phyloP scores from a whole-genome alignment of 2,888 invertebrate species.

The Bedellia somnulentella region DNA sequence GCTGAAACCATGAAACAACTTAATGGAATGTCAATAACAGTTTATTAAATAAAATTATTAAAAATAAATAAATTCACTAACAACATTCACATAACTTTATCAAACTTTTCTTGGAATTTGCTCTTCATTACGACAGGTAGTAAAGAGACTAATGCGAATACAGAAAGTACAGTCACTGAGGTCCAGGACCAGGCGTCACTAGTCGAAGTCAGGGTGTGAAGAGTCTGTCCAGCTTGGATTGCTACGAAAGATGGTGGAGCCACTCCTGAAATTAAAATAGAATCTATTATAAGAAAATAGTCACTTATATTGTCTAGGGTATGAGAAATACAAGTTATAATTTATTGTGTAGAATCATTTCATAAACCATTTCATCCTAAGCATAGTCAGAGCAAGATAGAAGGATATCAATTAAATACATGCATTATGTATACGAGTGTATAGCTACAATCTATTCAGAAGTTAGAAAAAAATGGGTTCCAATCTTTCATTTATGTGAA shows the following conservation, averaged over 20 bases:
- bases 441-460: too few species aligned
- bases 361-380: too few species aligned
- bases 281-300: too few species aligned
- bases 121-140: conserved; percentile 87
- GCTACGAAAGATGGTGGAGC: conserved; percentile 97
- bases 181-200: conserved; percentile 87
- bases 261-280: conserved; percentile 67
- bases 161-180: conserved; percentile 75
- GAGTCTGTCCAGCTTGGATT: conserved; percentile 95
- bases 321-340: too few species aligned
- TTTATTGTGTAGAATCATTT: too few species aligned
- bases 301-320: too few species aligned
- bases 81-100: conserved; percentile 47
- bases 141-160: conserved; percentile 82
- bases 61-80: conserved; percentile 20
- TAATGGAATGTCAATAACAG: conserved; percentile 3
- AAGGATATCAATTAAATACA: too few species aligned
- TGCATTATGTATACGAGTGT: too few species aligned
- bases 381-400: too few species aligned
- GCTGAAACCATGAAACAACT: conserved; percentile 17
- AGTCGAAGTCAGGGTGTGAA: conserved; percentile 88
- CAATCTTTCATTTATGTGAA: too few species aligned
- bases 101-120: conserved; percentile 75
- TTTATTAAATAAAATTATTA: conserved; percentile 3
- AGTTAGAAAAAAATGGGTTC: too few species aligned